Conservation (phyloP, 2,888 invertebrate species). For the Anagyrus pseudococci region DNA sequence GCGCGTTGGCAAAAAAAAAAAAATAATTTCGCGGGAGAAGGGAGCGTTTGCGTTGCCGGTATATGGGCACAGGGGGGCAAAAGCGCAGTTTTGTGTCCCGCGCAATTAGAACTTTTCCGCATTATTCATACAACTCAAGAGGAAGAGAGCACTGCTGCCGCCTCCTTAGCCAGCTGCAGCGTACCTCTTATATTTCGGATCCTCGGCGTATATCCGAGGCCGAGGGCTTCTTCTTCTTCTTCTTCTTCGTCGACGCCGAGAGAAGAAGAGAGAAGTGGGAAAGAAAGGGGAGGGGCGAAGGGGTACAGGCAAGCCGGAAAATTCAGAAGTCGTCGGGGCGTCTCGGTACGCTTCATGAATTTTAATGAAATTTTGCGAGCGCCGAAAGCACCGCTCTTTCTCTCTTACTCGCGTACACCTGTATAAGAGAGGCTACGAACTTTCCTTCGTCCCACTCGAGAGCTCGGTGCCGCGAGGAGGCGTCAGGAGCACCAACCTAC, state of each 20-base stretch:
- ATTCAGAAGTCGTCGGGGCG: conserved; percentile 52
- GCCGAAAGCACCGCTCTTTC: conserved; percentile 25
- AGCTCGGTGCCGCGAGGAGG: too few species aligned
- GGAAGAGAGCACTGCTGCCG: neutral
- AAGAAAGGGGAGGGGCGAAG: too few species aligned
- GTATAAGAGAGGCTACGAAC: too few species aligned
- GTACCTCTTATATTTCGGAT: conserved; percentile 20
- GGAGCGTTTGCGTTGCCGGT: neutral
- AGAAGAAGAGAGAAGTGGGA: conserved; percentile 43
- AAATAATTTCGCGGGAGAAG: conserved; percentile 36
- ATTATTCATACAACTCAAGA: conserved; percentile 58
- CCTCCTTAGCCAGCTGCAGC: neutral
- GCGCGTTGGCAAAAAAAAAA: neutral
- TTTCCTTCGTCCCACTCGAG: too few species aligned
- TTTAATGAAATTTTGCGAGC: conserved; percentile 51
- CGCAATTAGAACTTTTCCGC: conserved; percentile 60
- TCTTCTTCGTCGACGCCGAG: neutral
- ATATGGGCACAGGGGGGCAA: neutral
- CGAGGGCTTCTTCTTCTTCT: neutral
- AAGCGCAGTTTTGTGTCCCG: conserved; percentile 53
- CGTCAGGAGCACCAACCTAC: too few species aligned
- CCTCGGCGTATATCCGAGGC: neutral
- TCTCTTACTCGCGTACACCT: neutral
- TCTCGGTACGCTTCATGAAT: conserved; percentile 56
- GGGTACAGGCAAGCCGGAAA: too few species aligned